Evolutionary conservation across 1,140 invertebrate genomes (phyloP).

Genomic region (Psilanteris sp.): DNA sequence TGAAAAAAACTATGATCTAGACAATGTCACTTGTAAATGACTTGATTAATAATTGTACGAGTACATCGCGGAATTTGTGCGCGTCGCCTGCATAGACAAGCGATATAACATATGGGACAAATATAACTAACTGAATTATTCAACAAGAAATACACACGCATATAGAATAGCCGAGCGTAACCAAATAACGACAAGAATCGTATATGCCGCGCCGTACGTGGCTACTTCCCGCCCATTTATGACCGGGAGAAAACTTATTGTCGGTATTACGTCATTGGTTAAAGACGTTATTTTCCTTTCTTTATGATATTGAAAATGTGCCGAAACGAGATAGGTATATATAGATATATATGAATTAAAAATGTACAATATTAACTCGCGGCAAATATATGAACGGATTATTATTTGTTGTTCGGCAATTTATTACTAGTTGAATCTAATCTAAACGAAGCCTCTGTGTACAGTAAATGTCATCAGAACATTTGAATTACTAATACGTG

Average conservation of each 20-base stretch:
- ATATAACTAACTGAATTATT: conserved; percentile 46
- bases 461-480: no score
- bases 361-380: no score
- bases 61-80: conserved; percentile 15
- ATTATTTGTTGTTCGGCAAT: no score
- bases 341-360: no score
- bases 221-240: conserved; percentile 29
- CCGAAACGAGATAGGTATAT: no score
- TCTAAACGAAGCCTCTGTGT: no score
- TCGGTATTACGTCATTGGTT: neutral
- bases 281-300: neutral
- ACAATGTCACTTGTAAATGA: conserved; percentile 28
- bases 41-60: conserved; percentile 40
- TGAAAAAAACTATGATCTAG: neutral
- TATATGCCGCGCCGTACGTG: conserved; percentile 3
- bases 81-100: conserved; percentile 20
- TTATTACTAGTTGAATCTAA: no score
- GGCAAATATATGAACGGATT: no score
- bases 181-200: conserved; percentile 32
- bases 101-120: conserved; percentile 27
- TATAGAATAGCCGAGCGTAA: conserved; percentile 30
- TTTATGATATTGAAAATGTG: neutral
- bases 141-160: conserved; percentile 38
- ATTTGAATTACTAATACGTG: no score
- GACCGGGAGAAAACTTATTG: conserved; percentile 22